phyloP scores from a whole-genome alignment of 2,888 invertebrate genomes.

The Meiosimyza decipiens region DNA sequence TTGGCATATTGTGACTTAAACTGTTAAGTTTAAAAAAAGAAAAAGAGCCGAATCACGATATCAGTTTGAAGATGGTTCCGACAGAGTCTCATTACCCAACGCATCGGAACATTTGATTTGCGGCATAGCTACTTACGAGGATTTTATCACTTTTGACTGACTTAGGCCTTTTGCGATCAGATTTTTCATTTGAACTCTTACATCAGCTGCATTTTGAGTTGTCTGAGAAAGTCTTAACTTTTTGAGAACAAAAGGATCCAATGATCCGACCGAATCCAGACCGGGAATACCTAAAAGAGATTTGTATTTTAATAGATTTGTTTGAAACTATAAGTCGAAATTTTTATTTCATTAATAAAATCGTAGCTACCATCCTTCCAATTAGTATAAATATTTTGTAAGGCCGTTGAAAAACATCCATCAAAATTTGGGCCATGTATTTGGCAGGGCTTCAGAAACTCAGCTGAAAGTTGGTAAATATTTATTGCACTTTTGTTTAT shows the following conservation, averaged over 20 bases:
- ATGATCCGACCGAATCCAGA: conserved; percentile 67
- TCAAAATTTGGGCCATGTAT: conserved; percentile 39
- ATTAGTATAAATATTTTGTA: conserved; percentile 45
- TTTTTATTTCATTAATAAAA: not conserved
- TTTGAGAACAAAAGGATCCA: conserved; percentile 74
- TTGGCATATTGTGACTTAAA: too few relatives aligned
- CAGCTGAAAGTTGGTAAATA: conserved; percentile 37
- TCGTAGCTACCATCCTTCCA: conserved; percentile 41
- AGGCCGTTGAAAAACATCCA: conserved; percentile 40
- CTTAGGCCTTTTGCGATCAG: conserved; percentile 69
- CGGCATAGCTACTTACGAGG: conserved; percentile 23
- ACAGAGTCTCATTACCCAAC: too few relatives aligned
- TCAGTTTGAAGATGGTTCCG: too few relatives aligned
- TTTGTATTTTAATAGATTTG: too few relatives aligned
- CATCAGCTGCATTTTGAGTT: conserved; percentile 65
- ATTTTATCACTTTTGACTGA: conserved; percentile 28
- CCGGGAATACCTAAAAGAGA: conserved; percentile 47
- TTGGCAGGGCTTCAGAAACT: conserved; percentile 43
- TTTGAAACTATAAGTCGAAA: not conserved
- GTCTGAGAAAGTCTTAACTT: conserved; percentile 74
- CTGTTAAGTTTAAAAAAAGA: too few relatives aligned
- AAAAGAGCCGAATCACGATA: too few relatives aligned
- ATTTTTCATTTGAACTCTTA: conserved; percentile 73
- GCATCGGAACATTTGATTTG: not conserved
- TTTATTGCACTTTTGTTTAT: too few relatives aligned